These are phyloP conservation scores for Macrostomum lignano DNA, from an alignment of 1,140 invertebrate species.

Conservation along the genomic window DNA sequence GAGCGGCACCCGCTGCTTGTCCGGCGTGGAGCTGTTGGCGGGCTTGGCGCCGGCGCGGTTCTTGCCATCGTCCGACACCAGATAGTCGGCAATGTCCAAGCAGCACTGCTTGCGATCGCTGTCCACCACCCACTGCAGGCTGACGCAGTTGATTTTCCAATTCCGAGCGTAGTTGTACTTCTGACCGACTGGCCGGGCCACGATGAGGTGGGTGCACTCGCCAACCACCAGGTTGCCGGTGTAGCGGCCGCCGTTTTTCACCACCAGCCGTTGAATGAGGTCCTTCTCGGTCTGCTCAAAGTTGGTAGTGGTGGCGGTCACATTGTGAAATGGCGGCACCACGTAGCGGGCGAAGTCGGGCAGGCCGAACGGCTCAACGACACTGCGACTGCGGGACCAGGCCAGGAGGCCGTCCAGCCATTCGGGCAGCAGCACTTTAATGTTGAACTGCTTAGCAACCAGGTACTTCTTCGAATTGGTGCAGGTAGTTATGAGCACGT, in stretches of 20 bases:
- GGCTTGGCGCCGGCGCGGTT: too few relatives aligned
- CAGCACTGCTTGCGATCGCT: not conserved
- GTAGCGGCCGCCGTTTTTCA: not conserved
- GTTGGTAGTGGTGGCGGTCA: not conserved
- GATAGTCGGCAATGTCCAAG: not conserved
- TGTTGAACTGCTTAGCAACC: not conserved
- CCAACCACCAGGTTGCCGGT: not conserved
- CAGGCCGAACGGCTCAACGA: not conserved
- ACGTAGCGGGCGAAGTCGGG: not conserved
- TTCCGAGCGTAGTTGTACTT: not conserved
- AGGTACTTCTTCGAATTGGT: not conserved
- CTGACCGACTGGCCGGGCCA: not conserved
- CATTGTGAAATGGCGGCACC: not conserved
- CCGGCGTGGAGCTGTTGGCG: not conserved
- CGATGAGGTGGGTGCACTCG: slow-evolving; percentile 3
- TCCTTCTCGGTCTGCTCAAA: not conserved
- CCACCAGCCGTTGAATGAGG: not conserved
- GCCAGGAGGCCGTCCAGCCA: not conserved
- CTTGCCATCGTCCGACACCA: not conserved
- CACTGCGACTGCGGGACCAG: too few relatives aligned
- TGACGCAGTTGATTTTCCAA: slow-evolving; percentile 1
- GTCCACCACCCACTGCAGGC: not conserved
- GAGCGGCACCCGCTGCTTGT: not conserved
- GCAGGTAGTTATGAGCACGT: not conserved
- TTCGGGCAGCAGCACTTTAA: not conserved